Evolutionary conservation across 2,113 vertebrate species (phyloP).

Genomic region (Heptranchias perlo): DNA sequence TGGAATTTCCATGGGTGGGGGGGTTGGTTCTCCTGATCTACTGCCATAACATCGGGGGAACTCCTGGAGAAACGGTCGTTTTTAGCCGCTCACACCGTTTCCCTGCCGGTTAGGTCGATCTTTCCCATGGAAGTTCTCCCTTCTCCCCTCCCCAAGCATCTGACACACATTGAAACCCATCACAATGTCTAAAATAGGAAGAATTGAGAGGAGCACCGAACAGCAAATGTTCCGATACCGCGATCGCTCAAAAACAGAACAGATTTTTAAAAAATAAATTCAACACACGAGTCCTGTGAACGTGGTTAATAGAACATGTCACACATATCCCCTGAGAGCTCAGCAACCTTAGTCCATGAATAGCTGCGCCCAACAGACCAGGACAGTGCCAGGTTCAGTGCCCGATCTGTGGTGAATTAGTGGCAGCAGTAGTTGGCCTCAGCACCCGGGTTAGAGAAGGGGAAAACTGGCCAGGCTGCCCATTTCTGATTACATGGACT

Average conservation of each 20-base stretch:
- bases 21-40: not conserved
- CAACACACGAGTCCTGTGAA: not conserved
- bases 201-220: not conserved
- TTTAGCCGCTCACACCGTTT: not conserved
- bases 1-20: not conserved
- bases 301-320: not conserved
- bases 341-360: not conserved
- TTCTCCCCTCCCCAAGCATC: too few species aligned
- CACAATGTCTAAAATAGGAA: too few species aligned
- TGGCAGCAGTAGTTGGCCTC: not conserved
- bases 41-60: not conserved
- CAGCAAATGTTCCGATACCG: not conserved
- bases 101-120: not conserved
- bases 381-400: not conserved
- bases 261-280: not conserved
- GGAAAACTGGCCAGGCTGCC: not conserved
- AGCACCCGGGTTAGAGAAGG: not conserved
- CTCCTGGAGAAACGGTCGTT: not conserved
- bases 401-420: not conserved
- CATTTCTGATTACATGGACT: too few species aligned
- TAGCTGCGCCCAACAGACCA: not conserved
- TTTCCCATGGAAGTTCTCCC: too few species aligned
- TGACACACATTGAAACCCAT: too few species aligned
- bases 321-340: not conserved
- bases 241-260: not conserved